phyloP scores from a whole-genome alignment of 2,797 vertebrate species.

The Spea hammondii region DNA sequence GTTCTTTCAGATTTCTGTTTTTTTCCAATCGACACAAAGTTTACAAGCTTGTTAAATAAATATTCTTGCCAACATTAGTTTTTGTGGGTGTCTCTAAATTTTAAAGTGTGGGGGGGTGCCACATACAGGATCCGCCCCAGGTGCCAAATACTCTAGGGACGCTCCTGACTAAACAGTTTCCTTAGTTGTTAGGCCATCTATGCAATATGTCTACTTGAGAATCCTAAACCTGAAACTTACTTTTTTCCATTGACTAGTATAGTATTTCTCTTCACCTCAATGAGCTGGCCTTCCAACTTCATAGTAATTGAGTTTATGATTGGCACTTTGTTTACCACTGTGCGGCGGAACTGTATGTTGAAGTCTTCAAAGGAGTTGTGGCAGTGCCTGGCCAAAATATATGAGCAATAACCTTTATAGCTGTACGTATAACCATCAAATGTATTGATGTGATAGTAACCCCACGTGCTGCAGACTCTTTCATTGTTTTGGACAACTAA shows the following conservation, averaged over 20 bases:
- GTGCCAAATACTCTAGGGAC: no score
- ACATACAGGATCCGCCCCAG: no score
- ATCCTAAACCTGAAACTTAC: conserved; percentile 20
- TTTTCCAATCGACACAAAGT: no score
- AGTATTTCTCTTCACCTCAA: not conserved
- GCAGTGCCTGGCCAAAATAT: conserved; percentile 10
- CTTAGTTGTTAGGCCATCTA: no score
- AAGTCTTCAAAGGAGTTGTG: conserved; percentile 1
- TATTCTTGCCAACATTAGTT: no score
- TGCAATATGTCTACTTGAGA: no score
- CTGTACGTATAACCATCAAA: conserved; percentile 22
- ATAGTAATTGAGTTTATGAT: not conserved
- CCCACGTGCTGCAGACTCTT: conserved; percentile 30
- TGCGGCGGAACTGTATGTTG: not conserved
- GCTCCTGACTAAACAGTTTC: no score
- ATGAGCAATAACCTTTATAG: conserved; percentile 14
- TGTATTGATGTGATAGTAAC: not conserved
- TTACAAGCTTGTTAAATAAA: no score
- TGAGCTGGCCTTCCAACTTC: not conserved
- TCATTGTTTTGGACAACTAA: conserved; percentile 2
- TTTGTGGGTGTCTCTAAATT: no score
- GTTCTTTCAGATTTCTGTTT: no score
- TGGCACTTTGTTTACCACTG: not conserved
- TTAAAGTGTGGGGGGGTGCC: no score
- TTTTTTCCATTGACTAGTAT: conserved; percentile 7